Base-by-base conservation (phyloP, 2,888 invertebrate species). In the Pseudococcus jackbeardsleyi region DNA sequence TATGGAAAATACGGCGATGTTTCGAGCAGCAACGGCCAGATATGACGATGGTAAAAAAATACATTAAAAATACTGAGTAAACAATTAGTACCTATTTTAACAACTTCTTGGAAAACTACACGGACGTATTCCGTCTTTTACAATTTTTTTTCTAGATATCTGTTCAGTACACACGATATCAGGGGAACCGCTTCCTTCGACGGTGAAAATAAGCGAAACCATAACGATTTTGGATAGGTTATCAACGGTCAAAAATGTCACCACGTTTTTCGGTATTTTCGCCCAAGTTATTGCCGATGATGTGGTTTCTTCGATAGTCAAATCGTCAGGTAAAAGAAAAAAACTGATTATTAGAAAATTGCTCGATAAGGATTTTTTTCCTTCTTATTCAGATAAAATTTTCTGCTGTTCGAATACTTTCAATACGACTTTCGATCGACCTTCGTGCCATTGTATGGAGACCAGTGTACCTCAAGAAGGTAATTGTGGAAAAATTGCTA, bases 21-120 rank as follows among this genome's bases (percentile, higher is more conserved):
- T 19, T 88, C 93, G 96, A 90, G 93, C 94, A 19, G 91, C 96
- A 7, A 94, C 94, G 0, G 94, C 96, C 0, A 94, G 94, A 90
- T 97, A 97, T 91, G 79, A 46, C 46, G 79, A 82, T 82, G 46
- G 79, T 82, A 82, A 42, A 26, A 26, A 68, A 72, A 33, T 72
- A 64, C n/a, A 5, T 9, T n/a, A n/a, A n/a, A 19, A 59, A n/a
- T 50, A 3, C 6, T 1, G 1, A 4, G 68, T 33, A 72, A 33
- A 72, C 17, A 72, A 2, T 5, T 39, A 6, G 42, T 42, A 42
- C 9, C 42, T 42, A 42, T 33, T 72, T 17, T 5, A 17, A 72
- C 33, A 15, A 33, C 0, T 72, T 72, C 33, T 72, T 15, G 15
- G 22, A 64, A 64, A 64, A 64, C 9, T 22, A 6, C n/a, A 33